phyloP scores from a whole-genome alignment of 2,113 vertebrate species.

The Anhinga rufa region DNA sequence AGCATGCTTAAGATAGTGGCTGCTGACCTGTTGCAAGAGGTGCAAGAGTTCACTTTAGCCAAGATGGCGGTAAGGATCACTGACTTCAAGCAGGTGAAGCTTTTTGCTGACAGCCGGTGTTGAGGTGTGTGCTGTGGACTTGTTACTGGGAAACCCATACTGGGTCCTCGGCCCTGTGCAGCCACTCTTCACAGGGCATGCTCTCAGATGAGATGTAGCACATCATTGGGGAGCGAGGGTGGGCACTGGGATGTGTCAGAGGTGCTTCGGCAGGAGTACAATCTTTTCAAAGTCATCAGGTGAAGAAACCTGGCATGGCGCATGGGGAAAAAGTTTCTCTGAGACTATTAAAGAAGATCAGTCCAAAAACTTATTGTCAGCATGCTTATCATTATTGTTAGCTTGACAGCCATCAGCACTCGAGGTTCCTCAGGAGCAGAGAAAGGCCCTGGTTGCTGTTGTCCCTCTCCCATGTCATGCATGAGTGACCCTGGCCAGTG shows the following conservation, averaged over 20 bases:
- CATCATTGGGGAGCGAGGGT: neutral
- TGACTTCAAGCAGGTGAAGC: neutral
- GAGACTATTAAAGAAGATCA: neutral
- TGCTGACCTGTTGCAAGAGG: neutral
- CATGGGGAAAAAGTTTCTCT: no score
- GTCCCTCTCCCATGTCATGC: neutral
- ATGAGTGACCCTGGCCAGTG: neutral
- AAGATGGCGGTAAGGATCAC: neutral
- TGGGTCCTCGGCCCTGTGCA: neutral
- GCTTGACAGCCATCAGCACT: neutral
- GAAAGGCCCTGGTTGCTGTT: neutral
- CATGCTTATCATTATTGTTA: neutral
- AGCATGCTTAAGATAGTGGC: neutral
- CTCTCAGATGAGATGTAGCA: neutral
- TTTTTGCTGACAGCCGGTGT: neutral
- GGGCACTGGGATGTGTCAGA: neutral
- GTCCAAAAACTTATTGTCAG: neutral
- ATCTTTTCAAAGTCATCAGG: neutral
- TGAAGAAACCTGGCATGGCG: neutral
- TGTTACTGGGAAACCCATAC: neutral
- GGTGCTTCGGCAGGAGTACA: neutral
- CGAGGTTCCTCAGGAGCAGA: neutral
- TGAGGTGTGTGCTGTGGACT: neutral
- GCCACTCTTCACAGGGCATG: rapidly evolving
- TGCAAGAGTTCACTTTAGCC: neutral